A percentile compares a stretch with the other conserved stretches of the same genome.
Conservation (phyloP, 1,140 invertebrate species). For the Carposina sasakii region DNA sequence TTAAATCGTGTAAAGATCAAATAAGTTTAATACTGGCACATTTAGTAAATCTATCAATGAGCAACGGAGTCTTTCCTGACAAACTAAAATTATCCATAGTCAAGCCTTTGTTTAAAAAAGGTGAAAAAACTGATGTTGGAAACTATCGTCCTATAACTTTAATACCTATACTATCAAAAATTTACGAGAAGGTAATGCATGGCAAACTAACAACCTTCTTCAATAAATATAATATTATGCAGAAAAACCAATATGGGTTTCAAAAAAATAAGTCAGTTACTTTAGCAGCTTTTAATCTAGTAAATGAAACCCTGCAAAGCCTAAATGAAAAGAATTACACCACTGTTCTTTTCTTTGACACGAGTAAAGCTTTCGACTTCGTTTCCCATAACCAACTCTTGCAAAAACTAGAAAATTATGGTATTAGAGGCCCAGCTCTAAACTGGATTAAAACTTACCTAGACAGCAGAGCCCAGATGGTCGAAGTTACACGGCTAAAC, state of each 20-base stretch:
- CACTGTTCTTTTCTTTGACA: not conserved
- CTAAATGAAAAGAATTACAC: not conserved
- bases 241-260: not conserved
- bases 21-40: not conserved
- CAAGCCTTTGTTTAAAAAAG: not conserved
- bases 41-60: not conserved
- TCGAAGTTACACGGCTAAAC: not conserved
- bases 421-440: not conserved
- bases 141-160: slow-evolving; percentile 1
- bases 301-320: not conserved
- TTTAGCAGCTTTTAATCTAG: not conserved
- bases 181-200: not conserved
- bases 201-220: not conserved
- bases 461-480: not conserved
- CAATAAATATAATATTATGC: not conserved
- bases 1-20: not conserved
- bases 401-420: not conserved
- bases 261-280: not conserved
- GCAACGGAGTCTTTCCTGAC: not conserved
- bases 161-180: not conserved
- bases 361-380: slow-evolving; percentile 1
- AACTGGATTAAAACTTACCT: not conserved
- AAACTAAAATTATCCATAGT: not conserved
- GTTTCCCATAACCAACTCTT: not conserved
- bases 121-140: not conserved